Evolutionary conservation across 2,113 vertebrate genomes (phyloP).

Genomic region (Trematocara stigmaticum): DNA sequence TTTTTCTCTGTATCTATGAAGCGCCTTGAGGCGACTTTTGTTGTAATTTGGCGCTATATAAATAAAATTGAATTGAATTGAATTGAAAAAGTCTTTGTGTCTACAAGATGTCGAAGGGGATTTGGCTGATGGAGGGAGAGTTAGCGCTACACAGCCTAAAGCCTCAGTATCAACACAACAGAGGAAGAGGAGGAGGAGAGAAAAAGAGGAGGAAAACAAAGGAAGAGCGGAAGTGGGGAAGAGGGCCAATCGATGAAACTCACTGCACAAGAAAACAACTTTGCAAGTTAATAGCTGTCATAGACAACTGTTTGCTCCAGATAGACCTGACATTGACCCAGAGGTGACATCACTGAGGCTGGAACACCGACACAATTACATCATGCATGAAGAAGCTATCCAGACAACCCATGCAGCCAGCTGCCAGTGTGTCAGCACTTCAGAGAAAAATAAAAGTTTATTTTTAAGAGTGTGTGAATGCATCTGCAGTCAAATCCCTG

Average conservation of each 20-base stretch:
- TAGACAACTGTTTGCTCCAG: neutral
- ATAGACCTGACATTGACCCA: neutral
- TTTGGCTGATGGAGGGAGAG: neutral
- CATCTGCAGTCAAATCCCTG: neutral
- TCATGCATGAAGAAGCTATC: neutral
- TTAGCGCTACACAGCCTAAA: neutral
- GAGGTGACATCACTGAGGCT: neutral
- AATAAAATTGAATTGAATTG: too few species aligned
- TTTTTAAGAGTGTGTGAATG: rapidly evolving
- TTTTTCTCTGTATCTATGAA: too few species aligned
- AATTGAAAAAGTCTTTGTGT: neutral
- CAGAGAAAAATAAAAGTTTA: rapidly evolving
- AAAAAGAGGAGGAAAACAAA: neutral
- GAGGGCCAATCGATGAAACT: neutral
- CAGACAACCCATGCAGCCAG: neutral
- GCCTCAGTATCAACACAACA: neutral
- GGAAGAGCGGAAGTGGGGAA: neutral
- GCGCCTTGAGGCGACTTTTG: too few species aligned
- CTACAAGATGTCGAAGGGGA: neutral
- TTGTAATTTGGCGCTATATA: too few species aligned
- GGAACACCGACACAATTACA: neutral
- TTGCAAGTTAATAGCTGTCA: neutral
- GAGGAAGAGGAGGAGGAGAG: neutral
- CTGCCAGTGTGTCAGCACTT: neutral
- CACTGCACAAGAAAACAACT: neutral